Evolutionary conservation across 2,888 invertebrate species (phyloP).

Genomic region (Aproaerema taeniolella): DNA sequence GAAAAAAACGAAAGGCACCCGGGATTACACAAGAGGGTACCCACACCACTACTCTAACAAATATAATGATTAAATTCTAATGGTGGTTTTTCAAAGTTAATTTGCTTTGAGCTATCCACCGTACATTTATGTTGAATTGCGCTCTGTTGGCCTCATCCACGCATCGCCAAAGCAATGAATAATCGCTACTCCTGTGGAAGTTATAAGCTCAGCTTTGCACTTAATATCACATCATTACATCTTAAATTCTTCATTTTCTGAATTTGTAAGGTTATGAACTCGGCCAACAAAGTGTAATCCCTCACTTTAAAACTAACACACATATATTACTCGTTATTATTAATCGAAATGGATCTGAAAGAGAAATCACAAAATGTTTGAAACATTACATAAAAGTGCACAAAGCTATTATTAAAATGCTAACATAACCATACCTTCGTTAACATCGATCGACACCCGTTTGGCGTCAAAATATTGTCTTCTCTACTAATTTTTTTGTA

Average conservation of each 20-base stretch:
- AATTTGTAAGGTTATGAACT: slow-evolving; percentile 17
- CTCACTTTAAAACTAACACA: slow-evolving; percentile 45
- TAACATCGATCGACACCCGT: background rate
- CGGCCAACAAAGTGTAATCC: slow-evolving; percentile 46
- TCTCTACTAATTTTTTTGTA: slow-evolving; percentile 38
- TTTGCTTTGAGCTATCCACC: slow-evolving; percentile 43
- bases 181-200: slow-evolving; percentile 1
- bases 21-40: slow-evolving; percentile 71
- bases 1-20: slow-evolving; percentile 74
- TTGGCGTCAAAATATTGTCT: slow-evolving; percentile 16
- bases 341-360: slow-evolving; percentile 64
- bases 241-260: background rate
- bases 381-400: slow-evolving; percentile 18
- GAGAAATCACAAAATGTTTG: slow-evolving; percentile 57
- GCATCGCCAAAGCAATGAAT: background rate
- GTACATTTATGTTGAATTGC: slow-evolving; percentile 39
- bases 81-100: slow-evolving; percentile 51
- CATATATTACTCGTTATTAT: slow-evolving; percentile 39
- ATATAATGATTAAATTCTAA: slow-evolving; percentile 70
- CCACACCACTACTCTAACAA: slow-evolving; percentile 77
- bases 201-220: slow-evolving; percentile 6
- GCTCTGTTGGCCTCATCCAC: slow-evolving; percentile 41
- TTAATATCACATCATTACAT: slow-evolving; percentile 4
- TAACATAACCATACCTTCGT: slow-evolving; percentile 1
- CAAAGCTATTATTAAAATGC: slow-evolving; percentile 3